Evolutionary conservation across 2,888 invertebrate genomes (phyloP).

Genomic region (Suillia variegata): DNA sequence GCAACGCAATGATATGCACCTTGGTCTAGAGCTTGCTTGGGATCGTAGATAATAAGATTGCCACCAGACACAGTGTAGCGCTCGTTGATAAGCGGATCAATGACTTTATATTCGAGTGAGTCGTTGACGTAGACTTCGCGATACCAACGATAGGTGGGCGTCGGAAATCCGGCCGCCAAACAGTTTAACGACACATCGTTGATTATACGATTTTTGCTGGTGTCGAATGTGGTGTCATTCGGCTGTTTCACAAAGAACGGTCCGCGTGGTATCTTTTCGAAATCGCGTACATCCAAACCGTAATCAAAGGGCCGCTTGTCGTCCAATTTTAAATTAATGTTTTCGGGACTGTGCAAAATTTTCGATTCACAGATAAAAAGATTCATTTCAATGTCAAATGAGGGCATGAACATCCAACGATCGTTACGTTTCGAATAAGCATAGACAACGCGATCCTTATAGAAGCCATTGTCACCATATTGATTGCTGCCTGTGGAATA

Average conservation of each 20-base stretch:
- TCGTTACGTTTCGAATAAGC: constrained; percentile 73
- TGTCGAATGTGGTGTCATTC: constrained; percentile 80
- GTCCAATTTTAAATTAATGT: constrained; percentile 73
- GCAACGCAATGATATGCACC: constrained; percentile 93
- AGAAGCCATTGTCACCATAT: constrained; percentile 56
- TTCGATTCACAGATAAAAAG: constrained; percentile 83
- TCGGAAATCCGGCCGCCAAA: constrained; percentile 85
- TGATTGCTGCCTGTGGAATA: constrained; percentile 41
- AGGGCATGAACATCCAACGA: constrained; percentile 84
- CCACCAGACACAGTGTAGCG: constrained; percentile 91
- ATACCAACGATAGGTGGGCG: constrained; percentile 89
- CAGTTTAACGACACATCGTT: constrained; percentile 82
- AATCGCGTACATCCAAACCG: constrained; percentile 81
- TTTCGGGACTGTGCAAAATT: constrained; percentile 63
- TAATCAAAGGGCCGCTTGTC: constrained; percentile 84
- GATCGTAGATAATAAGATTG: constrained; percentile 84
- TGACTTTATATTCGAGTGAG: constrained; percentile 71
- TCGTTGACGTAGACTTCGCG: constrained; percentile 86
- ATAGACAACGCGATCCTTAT: constrained; percentile 79
- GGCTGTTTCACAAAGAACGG: constrained; percentile 90
- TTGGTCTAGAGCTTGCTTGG: constrained; percentile 79
- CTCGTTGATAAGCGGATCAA: constrained; percentile 76
- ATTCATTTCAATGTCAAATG: constrained; percentile 76
- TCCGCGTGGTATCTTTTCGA: constrained; percentile 81
- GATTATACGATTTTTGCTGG: constrained; percentile 69